Evolutionary conservation across 2,797 vertebrate genomes (phyloP).

Genomic region (Picus viridis): DNA sequence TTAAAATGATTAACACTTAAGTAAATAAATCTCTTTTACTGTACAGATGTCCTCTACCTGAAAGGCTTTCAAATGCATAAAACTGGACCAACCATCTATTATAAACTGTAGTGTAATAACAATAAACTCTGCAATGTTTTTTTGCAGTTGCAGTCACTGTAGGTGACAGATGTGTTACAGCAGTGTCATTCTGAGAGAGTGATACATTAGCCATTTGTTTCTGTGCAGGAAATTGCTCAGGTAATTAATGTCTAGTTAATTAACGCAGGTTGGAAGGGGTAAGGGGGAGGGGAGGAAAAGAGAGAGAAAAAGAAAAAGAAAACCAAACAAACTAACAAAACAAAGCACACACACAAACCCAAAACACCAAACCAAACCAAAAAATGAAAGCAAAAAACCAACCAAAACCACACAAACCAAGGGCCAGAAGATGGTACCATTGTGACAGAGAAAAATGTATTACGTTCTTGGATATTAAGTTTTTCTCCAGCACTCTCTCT

Average conservation of each 20-base stretch:
- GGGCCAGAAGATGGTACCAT: neutral
- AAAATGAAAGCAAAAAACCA: neutral
- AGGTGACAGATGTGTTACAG: conserved; percentile 16
- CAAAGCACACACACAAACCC: too few species aligned
- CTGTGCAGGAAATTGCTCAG: conserved; percentile 32
- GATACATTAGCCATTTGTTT: neutral
- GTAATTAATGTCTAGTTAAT: conserved; percentile 47
- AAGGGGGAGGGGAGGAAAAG: too few species aligned
- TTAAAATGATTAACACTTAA: conserved; percentile 7
- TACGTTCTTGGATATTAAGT: neutral
- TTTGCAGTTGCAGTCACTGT: neutral
- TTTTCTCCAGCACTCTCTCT: conserved; percentile 47
- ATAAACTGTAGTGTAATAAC: neutral
- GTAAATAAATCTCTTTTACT: conserved; percentile 32
- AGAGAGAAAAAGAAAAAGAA: too few species aligned
- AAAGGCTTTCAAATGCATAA: neutral
- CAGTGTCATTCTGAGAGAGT: neutral
- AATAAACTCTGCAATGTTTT: neutral
- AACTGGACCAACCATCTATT: neutral
- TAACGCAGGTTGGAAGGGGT: neutral
- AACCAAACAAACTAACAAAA: too few species aligned
- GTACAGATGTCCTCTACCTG: neutral
- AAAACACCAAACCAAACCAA: too few species aligned
- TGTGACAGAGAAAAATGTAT: neutral
- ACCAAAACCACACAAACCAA: neutral